These are phyloP conservation scores for Muscidifurax raptorellus DNA, from an alignment of 1,140 invertebrate species.

Conservation along the genomic window DNA sequence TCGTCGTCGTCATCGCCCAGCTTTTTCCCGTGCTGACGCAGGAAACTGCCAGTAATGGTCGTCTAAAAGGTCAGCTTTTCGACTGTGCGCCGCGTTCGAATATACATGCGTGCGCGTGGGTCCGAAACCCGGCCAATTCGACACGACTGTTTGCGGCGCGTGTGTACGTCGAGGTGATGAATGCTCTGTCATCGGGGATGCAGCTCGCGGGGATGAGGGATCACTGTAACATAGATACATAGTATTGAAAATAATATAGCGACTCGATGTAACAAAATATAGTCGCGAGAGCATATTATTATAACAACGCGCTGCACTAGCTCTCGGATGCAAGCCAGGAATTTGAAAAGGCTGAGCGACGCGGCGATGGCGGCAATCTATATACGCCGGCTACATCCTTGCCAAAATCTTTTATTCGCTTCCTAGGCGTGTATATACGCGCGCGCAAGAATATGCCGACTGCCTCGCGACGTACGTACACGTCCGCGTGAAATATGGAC, in stretches of 20 bases:
- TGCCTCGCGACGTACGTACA: background rate
- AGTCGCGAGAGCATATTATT: background rate
- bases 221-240: too few species aligned
- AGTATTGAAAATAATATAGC: too few species aligned
- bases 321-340: background rate
- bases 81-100: slow-evolving; percentile 6
- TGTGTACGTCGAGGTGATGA: slow-evolving; percentile 2
- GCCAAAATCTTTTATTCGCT: slow-evolving; percentile 43
- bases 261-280: too few species aligned
- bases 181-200: slow-evolving; percentile 31
- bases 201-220: too few species aligned
- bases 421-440: background rate
- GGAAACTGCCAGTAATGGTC: slow-evolving; percentile 72
- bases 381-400: slow-evolving; percentile 10
- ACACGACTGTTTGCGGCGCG: background rate
- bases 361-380: background rate
- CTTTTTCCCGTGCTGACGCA: slow-evolving; percentile 52
- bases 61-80: slow-evolving; percentile 57
- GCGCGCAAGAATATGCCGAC: background rate
- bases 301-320: too few species aligned
- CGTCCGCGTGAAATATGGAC: slow-evolving; percentile 16
- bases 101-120: slow-evolving; percentile 29
- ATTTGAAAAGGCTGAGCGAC: background rate
- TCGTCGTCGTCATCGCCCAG: slow-evolving; percentile 62
- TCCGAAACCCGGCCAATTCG: background rate